Evolutionary conservation across 2,888 invertebrate genomes (phyloP).

Genomic region (Luperina testacea): DNA sequence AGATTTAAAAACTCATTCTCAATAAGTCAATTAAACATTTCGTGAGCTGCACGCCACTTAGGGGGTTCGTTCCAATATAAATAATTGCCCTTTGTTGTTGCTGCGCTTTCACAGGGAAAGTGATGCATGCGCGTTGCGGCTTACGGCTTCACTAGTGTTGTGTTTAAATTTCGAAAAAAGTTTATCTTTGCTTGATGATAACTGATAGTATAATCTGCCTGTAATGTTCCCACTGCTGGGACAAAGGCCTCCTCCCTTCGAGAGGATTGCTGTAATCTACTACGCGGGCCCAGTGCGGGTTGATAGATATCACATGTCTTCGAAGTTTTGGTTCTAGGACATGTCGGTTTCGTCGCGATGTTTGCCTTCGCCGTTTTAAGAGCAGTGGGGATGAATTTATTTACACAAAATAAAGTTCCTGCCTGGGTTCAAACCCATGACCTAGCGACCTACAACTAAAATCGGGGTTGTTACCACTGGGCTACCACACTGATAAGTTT

Average conservation of each 20-base stretch:
- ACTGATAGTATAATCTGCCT: too few species aligned
- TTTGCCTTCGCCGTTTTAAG: too few species aligned
- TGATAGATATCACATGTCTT: too few species aligned
- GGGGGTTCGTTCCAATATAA: slow-evolving; percentile 83
- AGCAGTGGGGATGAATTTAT: neutral
- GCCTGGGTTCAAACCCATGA: too few species aligned
- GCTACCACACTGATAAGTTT: neutral
- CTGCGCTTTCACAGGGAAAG: slow-evolving; percentile 76
- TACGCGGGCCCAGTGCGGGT: too few species aligned
- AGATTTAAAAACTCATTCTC: slow-evolving; percentile 88
- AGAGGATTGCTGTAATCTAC: too few species aligned
- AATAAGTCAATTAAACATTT: slow-evolving; percentile 90
- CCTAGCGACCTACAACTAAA: too few species aligned
- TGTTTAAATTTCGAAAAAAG: neutral
- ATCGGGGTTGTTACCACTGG: too few species aligned
- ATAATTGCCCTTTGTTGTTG: slow-evolving; percentile 87
- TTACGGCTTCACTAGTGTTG: slow-evolving; percentile 14
- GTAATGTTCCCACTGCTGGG: too few species aligned
- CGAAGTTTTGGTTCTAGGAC: too few species aligned
- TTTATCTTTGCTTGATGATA: neutral
- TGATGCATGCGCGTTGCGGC: slow-evolving; percentile 61
- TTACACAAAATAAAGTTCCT: neutral
- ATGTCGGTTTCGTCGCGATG: too few species aligned
- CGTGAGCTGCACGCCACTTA: slow-evolving; percentile 86
- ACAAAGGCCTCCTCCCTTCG: too few species aligned